These are phyloP conservation scores for Andrena praecox DNA, from an alignment of 2,888 invertebrate genomes.

Conservation along the genomic window DNA sequence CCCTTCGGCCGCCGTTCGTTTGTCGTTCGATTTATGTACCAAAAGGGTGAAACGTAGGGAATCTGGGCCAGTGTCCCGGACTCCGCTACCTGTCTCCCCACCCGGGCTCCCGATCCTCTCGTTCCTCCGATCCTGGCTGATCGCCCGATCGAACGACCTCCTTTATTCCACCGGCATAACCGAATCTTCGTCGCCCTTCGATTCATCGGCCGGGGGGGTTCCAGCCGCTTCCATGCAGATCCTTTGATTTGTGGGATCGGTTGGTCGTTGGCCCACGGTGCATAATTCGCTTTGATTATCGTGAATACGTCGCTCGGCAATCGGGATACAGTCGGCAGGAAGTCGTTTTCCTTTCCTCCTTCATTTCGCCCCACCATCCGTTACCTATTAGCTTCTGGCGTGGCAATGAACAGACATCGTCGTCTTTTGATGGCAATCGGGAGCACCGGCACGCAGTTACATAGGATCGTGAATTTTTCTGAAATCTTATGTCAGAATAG, in stretches of 20 bases:
- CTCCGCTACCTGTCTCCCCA: slow-evolving; percentile 63
- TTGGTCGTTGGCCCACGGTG: slow-evolving; percentile 44
- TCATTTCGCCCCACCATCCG: slow-evolving; percentile 3
- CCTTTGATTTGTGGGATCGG: slow-evolving; percentile 69
- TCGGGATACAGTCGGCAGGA: slow-evolving; percentile 53
- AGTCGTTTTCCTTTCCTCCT: slow-evolving; percentile 42
- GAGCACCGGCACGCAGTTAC: no score
- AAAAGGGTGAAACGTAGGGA: slow-evolving; percentile 68
- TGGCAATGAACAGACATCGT: no score
- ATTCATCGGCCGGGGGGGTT: slow-evolving; percentile 38
- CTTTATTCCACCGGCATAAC: slow-evolving; percentile 55
- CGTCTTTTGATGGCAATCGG: no score
- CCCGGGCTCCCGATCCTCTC: slow-evolving; percentile 3
- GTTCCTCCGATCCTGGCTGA: slow-evolving; percentile 27
- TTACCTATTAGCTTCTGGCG: slow-evolving; percentile 37
- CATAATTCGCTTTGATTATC: slow-evolving; percentile 61
- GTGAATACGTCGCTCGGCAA: slow-evolving; percentile 38
- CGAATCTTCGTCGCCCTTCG: slow-evolving; percentile 54
- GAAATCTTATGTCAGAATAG: no score
- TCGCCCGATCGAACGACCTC: slow-evolving; percentile 49
- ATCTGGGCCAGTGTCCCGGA: slow-evolving; percentile 68
- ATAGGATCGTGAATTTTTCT: no score
- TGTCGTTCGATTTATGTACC: slow-evolving; percentile 75
- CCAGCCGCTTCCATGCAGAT: slow-evolving; percentile 41
- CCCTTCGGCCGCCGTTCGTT: slow-evolving; percentile 53